Evolutionary conservation across 2,888 invertebrate genomes (phyloP).

Genomic region (Cartodere bifasciata): DNA sequence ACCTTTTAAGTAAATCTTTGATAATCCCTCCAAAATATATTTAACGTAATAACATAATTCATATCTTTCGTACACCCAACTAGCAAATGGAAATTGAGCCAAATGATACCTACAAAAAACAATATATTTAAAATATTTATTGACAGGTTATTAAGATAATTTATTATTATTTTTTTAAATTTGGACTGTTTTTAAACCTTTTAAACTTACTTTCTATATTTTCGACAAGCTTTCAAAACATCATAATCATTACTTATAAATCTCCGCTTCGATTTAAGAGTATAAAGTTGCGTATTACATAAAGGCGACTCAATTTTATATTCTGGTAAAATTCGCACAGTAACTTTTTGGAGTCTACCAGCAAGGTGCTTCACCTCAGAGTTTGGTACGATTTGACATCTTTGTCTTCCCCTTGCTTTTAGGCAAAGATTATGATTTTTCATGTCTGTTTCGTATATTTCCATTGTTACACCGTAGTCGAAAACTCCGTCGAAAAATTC

Average conservation of each 20-base stretch:
- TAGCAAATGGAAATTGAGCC: slow-evolving; percentile 27
- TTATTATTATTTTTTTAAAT: no score
- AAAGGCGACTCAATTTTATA: slow-evolving; percentile 44
- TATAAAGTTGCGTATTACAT: slow-evolving; percentile 35
- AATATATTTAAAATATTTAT: no score
- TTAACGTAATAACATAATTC: slow-evolving; percentile 29
- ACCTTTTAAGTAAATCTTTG: slow-evolving; percentile 25
- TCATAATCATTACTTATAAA: slow-evolving; percentile 22
- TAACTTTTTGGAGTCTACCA: slow-evolving; percentile 39
- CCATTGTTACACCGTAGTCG: slow-evolving; percentile 48
- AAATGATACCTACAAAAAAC: slow-evolving; percentile 25
- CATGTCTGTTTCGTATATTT: slow-evolving; percentile 52
- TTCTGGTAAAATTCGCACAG: slow-evolving; percentile 58
- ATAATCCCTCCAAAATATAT: slow-evolving; percentile 23
- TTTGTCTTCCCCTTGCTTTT: slow-evolving; percentile 64
- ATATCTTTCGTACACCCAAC: slow-evolving; percentile 31
- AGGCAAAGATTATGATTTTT: slow-evolving; percentile 41
- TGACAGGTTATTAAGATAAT: no score
- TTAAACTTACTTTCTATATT: slow-evolving; percentile 28
- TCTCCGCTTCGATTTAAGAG: slow-evolving; percentile 35
- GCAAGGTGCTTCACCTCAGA: slow-evolving; percentile 28
- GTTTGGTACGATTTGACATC: slow-evolving; percentile 47
- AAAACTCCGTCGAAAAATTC: slow-evolving; percentile 17
- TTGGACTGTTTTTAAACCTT: no score
- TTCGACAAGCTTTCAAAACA: slow-evolving; percentile 24